Evolutionary conservation across 2,113 vertebrate species (phyloP).

Genomic region (Centropus unirufus): DNA sequence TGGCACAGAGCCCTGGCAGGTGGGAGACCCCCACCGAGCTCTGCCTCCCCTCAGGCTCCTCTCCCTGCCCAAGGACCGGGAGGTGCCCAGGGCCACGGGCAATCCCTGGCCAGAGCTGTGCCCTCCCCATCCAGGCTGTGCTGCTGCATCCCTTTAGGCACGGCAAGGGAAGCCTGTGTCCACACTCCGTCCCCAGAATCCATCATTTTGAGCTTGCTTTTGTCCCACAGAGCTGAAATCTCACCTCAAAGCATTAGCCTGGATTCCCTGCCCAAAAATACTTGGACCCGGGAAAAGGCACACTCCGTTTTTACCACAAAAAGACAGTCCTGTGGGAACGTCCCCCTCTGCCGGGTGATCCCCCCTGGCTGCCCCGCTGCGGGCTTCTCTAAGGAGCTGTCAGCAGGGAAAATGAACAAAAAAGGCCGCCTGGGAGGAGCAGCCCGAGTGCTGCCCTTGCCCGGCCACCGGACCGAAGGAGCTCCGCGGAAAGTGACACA

Average conservation of each 20-base stretch:
- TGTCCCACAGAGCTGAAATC: background rate
- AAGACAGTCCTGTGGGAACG: rapidly evolving
- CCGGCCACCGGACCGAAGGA: background rate
- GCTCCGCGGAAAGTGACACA: rapidly evolving
- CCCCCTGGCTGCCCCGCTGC: background rate
- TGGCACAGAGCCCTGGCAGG: rapidly evolving
- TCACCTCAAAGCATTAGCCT: background rate
- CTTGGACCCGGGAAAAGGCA: background rate
- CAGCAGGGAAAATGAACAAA: background rate
- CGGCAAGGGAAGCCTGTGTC: background rate
- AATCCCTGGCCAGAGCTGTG: background rate
- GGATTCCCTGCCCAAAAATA: background rate
- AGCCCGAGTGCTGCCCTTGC: background rate
- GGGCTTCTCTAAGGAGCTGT: background rate
- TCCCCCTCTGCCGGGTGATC: rapidly evolving
- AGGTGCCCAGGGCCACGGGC: background rate
- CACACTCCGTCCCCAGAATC: background rate
- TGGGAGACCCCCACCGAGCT: background rate
- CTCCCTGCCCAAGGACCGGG: background rate
- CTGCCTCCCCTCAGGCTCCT: background rate
- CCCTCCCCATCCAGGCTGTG: rapidly evolving
- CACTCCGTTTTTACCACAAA: background rate
- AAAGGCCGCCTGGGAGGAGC: background rate
- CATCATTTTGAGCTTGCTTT: rapidly evolving
- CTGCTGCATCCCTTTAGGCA: background rate